phyloP scores from a whole-genome alignment of 1,140 invertebrate species.

The Dreissena rostriformis region DNA sequence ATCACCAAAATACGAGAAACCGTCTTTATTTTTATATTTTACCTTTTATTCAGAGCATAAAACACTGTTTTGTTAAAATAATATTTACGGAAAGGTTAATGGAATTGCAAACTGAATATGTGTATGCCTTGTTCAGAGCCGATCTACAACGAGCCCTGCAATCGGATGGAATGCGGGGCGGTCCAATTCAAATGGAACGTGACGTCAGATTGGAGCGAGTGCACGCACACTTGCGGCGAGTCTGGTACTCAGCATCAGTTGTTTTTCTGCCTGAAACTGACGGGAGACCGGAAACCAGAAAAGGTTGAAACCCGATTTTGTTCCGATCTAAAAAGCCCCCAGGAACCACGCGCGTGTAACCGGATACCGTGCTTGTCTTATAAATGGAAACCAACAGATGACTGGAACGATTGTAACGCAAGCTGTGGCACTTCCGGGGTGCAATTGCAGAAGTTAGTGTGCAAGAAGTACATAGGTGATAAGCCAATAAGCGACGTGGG shows the following conservation, averaged over 20 bases:
- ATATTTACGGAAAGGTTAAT: too few relatives aligned
- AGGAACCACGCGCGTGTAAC: constrained; percentile 38
- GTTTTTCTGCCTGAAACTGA: constrained; percentile 84
- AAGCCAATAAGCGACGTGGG: not conserved
- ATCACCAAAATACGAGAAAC: too few relatives aligned
- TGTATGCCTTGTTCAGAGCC: constrained; percentile 4
- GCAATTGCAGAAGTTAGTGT: constrained; percentile 1
- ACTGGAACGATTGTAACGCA: constrained; percentile 36
- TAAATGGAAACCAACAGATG: constrained; percentile 26
- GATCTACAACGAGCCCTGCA: constrained; percentile 35
- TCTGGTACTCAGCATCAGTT: constrained; percentile 85
- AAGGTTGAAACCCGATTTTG: constrained; percentile 32
- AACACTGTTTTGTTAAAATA: too few relatives aligned
- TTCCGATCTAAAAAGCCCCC: constrained; percentile 19
- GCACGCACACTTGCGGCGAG: constrained; percentile 85
- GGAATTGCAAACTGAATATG: too few relatives aligned
- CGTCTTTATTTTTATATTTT: too few relatives aligned
- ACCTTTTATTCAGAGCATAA: too few relatives aligned
- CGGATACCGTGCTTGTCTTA: constrained; percentile 23
- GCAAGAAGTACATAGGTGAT: constrained; percentile 13
- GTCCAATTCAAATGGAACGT: constrained; percentile 82
- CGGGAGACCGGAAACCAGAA: not conserved
- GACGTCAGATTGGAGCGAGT: constrained; percentile 86
- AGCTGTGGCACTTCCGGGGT: constrained; percentile 24
- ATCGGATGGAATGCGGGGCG: constrained; percentile 11